Conservation (phyloP, 2,797 vertebrate genomes). For the Neoniphon sammara region DNA sequence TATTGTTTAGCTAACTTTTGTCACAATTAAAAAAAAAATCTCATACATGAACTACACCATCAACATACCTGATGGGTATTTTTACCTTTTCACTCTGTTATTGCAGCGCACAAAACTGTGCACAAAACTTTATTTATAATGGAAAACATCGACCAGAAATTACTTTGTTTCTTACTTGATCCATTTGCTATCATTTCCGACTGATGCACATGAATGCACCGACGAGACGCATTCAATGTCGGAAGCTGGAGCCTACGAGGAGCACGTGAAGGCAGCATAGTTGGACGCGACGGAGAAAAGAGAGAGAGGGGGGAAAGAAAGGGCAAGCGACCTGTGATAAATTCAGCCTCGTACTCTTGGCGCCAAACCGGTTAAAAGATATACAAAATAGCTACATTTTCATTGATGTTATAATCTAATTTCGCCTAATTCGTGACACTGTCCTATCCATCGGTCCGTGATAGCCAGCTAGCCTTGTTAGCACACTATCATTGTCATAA, state of each 20-base stretch:
- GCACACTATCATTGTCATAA: constrained; percentile 71
- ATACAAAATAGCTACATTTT: constrained; percentile 26
- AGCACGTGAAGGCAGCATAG: constrained; percentile 64
- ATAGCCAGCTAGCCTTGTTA: constrained; percentile 64
- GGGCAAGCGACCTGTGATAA: constrained; percentile 56
- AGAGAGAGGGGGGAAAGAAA: constrained; percentile 60
- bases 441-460: constrained; percentile 16
- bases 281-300: constrained; percentile 58
- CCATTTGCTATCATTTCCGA: too few relatives aligned
- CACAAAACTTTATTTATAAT: too few relatives aligned
- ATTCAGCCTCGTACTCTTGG: constrained; percentile 74
- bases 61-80: too few relatives aligned
- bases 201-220: neutral
- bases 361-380: constrained; percentile 72
- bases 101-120: too few relatives aligned
- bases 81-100: too few relatives aligned
- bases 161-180: too few relatives aligned
- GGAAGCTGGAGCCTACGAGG: constrained; percentile 46
- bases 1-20: too few relatives aligned
- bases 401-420: constrained; percentile 25
- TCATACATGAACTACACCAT: too few relatives aligned
- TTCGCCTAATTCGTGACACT: neutral
- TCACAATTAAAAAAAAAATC: too few relatives aligned
- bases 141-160: too few relatives aligned
- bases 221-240: neutral